These are phyloP conservation scores for Columbina picui DNA, from an alignment of 2,113 vertebrate genomes.

Conservation along the genomic window DNA sequence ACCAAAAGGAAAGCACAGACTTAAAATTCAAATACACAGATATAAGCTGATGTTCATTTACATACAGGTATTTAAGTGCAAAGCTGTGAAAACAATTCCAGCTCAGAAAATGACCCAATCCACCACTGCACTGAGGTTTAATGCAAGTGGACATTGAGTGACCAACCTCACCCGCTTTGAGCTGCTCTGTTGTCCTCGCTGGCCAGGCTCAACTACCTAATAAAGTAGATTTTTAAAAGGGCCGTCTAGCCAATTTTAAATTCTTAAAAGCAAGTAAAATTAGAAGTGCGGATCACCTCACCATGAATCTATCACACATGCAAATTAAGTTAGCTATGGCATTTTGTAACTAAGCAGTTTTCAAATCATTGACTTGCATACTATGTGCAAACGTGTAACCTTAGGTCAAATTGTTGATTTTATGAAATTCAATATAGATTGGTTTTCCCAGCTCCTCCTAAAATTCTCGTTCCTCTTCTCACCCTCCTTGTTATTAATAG, in stretches of 20 bases:
- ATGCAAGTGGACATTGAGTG: background rate
- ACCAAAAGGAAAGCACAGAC: background rate
- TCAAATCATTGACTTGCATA: background rate
- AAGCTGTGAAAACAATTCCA: background rate
- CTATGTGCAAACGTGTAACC: background rate
- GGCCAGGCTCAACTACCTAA: background rate
- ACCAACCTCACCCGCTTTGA: background rate
- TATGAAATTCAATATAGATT: background rate
- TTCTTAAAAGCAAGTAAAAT: background rate
- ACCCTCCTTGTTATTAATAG: background rate
- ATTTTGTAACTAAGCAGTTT: background rate
- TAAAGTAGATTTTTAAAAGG: background rate
- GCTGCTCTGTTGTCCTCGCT: background rate
- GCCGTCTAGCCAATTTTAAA: background rate
- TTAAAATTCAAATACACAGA: background rate
- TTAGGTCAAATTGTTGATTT: background rate
- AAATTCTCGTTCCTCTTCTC: background rate
- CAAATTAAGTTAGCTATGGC: background rate
- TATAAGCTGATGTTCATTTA: background rate
- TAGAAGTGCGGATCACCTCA: background rate
- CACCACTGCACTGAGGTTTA: background rate
- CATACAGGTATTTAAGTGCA: background rate
- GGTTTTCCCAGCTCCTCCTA: background rate
- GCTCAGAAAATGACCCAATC: background rate
- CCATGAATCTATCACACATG: background rate